Percentiles rank a stretch among this genome's conserved stretches.
phyloP scores from a whole-genome alignment of 2,797 vertebrate genomes.

The Dermochelys coriacea region DNA sequence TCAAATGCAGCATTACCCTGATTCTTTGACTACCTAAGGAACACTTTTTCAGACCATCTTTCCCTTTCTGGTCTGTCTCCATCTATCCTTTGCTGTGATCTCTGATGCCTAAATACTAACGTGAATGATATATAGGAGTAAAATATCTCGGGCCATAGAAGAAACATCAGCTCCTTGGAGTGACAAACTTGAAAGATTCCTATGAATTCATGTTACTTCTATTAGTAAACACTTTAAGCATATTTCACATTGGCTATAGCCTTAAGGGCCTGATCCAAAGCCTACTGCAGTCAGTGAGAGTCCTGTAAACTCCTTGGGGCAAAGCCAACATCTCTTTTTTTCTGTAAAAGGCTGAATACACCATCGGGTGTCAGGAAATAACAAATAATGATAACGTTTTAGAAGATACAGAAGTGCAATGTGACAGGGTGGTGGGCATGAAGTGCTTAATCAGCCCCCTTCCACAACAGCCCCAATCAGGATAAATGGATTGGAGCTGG shows the following conservation, averaged over 20 bases:
- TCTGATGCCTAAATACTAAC: background rate
- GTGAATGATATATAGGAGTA: background rate
- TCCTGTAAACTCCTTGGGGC: background rate
- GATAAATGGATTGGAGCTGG: too few species aligned
- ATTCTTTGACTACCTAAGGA: background rate
- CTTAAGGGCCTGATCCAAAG: background rate
- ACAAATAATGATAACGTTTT: background rate
- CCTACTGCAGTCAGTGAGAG: background rate
- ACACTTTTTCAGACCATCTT: accelerated
- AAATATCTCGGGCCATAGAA: background rate
- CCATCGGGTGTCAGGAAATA: background rate
- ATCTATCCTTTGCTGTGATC: background rate
- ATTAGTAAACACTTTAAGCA: background rate
- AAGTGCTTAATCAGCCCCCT: too few species aligned
- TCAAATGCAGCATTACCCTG: background rate
- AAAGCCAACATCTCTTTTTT: background rate
- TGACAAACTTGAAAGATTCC: background rate
- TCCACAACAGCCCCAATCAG: too few species aligned
- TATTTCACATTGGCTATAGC: background rate
- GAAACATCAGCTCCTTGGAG: background rate
- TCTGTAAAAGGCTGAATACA: background rate
- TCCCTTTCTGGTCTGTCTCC: slow-evolving; percentile 10
- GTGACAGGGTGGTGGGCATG: too few species aligned
- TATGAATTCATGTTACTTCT: background rate
- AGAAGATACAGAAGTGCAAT: background rate